Evolutionary conservation across 1,140 invertebrate species (phyloP).

Genomic region (Philopotamus ludificatus): DNA sequence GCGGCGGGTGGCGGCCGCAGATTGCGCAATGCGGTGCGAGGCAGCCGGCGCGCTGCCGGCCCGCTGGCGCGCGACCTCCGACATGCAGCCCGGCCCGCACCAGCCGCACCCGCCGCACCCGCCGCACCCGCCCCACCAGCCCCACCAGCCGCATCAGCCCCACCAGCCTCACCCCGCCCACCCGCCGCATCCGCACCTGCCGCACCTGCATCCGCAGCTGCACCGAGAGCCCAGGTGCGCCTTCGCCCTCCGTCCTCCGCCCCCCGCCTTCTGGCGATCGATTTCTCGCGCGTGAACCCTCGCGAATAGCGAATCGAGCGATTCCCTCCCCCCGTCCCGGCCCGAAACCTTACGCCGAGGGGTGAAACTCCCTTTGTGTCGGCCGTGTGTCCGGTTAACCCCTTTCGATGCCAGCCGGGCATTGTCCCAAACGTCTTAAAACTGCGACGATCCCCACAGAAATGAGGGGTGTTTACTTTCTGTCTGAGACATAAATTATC

Average conservation of each 20-base stretch:
- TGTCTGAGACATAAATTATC: background rate
- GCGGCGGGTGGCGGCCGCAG: background rate
- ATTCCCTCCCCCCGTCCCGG: background rate
- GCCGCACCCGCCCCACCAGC: background rate
- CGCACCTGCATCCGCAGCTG: background rate
- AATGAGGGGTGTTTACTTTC: conserved; percentile 7
- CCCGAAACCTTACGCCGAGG: too few relatives aligned
- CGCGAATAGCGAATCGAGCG: background rate
- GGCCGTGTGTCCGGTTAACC: conserved; percentile 21
- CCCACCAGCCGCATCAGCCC: background rate
- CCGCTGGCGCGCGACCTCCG: conserved; percentile 27
- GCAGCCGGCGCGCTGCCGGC: background rate
- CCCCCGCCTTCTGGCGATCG: too few relatives aligned
- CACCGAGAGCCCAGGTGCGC: background rate
- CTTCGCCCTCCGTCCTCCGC: background rate
- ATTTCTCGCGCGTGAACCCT: background rate
- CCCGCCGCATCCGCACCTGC: background rate
- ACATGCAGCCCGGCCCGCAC: conserved; percentile 24
- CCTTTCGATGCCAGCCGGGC: conserved; percentile 28
- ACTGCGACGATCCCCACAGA: conserved; percentile 10
- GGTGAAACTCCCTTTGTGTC: conserved; percentile 6
- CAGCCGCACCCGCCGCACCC: conserved; percentile 6
- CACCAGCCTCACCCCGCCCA: background rate
- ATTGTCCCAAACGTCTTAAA: conserved; percentile 33
- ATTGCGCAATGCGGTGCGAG: background rate